Conservation (phyloP, 1,140 invertebrate species). For the Diabrotica virgifera region DNA sequence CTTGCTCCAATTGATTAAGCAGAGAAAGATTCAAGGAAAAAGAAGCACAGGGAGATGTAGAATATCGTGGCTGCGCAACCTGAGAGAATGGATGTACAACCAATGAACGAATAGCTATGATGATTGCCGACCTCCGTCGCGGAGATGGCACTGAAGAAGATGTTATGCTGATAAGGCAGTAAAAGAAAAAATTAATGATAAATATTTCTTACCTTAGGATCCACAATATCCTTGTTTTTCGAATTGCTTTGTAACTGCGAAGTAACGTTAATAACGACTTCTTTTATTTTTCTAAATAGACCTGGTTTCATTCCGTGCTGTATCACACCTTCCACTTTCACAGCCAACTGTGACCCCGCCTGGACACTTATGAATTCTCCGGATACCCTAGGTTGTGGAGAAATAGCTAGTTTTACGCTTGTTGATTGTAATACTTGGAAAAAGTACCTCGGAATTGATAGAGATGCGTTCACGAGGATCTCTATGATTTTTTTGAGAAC, state of each 20-base stretch:
- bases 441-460: conserved; percentile 80
- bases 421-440: conserved; percentile 86
- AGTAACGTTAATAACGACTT: conserved; percentile 68
- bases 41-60: no score
- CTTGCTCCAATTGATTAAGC: no score
- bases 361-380: conserved; percentile 75
- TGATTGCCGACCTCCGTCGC: no score
- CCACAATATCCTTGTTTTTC: conserved; percentile 41
- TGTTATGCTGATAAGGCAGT: background rate
- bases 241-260: conserved; percentile 55
- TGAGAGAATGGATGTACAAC: no score
- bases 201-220: conserved; percentile 34
- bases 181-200: conserved; percentile 1
- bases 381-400: conserved; percentile 74
- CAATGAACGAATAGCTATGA: no score
- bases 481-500: conserved; percentile 65
- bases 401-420: conserved; percentile 75
- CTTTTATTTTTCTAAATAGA: conserved; percentile 66
- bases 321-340: conserved; percentile 86
- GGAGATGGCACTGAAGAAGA: no score
- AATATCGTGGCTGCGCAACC: no score
- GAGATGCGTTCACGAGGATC: conserved; percentile 62
- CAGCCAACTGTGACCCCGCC: conserved; percentile 72
- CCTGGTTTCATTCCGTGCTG: conserved; percentile 66
- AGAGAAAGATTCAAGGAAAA: no score